These are phyloP conservation scores for Eledona agricola DNA, from an alignment of 2,888 invertebrate genomes.

Conservation along the genomic window DNA sequence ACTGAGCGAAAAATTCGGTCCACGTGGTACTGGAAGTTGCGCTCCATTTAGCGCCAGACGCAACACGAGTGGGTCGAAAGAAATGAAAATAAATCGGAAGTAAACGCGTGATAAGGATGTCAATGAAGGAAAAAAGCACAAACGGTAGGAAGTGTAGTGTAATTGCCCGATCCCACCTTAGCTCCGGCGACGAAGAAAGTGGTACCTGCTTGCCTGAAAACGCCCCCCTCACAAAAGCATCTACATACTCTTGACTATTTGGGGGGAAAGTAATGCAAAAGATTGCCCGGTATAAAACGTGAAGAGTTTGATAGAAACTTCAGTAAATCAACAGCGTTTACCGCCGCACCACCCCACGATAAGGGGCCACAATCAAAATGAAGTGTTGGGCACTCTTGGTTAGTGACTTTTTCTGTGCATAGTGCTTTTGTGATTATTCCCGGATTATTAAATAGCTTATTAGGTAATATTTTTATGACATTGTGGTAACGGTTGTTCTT, in stretches of 20 bases:
- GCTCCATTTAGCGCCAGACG: constrained; percentile 29
- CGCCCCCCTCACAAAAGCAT: constrained; percentile 31
- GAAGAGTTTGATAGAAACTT: constrained; percentile 47
- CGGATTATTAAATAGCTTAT: constrained; percentile 30
- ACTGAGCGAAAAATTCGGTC: constrained; percentile 3
- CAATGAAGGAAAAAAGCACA: constrained; percentile 10
- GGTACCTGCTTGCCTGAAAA: constrained; percentile 33
- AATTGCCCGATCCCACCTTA: constrained; percentile 34
- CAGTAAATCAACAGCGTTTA: constrained; percentile 59
- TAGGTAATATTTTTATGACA: constrained; percentile 13
- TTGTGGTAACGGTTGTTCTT: constrained; percentile 21
- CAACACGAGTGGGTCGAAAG: neutral
- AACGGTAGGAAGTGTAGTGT: constrained; percentile 33
- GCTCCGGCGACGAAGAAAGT: constrained; percentile 31
- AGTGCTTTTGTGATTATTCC: constrained; percentile 34
- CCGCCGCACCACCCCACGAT: constrained; percentile 49
- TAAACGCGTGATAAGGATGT: constrained; percentile 17
- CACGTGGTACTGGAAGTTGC: constrained; percentile 2
- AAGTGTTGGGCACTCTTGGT: constrained; percentile 62
- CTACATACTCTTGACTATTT: constrained; percentile 29
- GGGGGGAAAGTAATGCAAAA: constrained; percentile 56
- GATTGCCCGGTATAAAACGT: constrained; percentile 57
- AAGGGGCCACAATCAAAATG: constrained; percentile 52
- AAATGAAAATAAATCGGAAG: constrained; percentile 28
- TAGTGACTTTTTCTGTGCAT: constrained; percentile 52